These are phyloP conservation scores for Ptyas mucosa DNA, from an alignment of 2,113 vertebrate genomes.

Conservation along the genomic window DNA sequence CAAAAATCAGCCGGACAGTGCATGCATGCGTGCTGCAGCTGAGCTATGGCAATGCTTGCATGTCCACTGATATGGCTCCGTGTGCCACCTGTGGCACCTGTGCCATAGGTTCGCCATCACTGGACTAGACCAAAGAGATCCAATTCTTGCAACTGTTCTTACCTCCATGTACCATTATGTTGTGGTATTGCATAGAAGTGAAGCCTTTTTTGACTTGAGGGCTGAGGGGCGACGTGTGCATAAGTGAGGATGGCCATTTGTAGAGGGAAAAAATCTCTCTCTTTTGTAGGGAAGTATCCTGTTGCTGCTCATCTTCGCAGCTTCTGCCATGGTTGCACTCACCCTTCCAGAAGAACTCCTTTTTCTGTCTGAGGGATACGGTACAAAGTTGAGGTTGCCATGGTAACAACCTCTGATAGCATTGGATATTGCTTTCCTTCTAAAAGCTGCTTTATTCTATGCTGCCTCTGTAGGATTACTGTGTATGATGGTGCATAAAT, in stretches of 20 bases:
- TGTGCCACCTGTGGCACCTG: no score
- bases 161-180: neutral
- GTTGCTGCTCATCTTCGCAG: neutral
- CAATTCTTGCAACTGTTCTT: neutral
- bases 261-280: neutral
- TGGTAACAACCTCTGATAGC: neutral
- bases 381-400: neutral
- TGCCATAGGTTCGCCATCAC: no score
- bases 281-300: neutral
- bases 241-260: neutral
- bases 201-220: neutral
- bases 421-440: rapidly evolving
- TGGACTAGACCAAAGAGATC: no score
- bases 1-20: no score
- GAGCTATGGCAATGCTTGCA: no score
- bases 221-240: neutral
- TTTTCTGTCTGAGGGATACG: neutral
- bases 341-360: neutral
- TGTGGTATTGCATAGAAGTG: neutral
- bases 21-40: no score
- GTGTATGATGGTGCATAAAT: neutral
- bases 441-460: neutral
- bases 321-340: rapidly evolving
- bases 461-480: neutral
- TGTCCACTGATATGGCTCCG: no score